Evolutionary conservation across 2,888 invertebrate species (phyloP), one percentile per base, ranked within the genome.

Genomic region (Mythimna impura): DNA sequence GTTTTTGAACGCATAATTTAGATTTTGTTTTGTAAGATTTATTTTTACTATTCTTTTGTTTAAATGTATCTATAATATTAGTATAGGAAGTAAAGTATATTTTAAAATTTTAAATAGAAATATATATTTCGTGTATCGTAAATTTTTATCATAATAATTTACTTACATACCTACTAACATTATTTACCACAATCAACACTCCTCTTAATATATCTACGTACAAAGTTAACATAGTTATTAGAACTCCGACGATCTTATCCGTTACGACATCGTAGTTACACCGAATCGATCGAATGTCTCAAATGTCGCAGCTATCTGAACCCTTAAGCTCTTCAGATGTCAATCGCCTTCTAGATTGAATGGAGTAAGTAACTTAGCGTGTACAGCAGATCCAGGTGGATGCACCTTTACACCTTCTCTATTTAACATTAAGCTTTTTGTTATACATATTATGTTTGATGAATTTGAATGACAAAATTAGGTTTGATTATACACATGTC

Each of bases 261-360:
- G 12, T 14, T n/a, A 47, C 25, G 47, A 36, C 43, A 25, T 55
- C 14, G 43, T 12, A 55, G 22, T 9, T 30, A 3, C 9, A 34
- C 34, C 47, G 47, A 47, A 17, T 4, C 47, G 47, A 47, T 47
- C 47, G 47, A 0, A 47, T 17, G 47, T 47, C 40, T 22, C 22
- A 5, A 43, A 54, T 43, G 43, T 55, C 30, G 5, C 20, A 22
- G 30, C 40, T 34, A 43, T 43, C 14, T 36, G 22, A 50, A 47
- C 20, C 20, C 3, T 17, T 47, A 47, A 14, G 22, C 36, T 8
- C 50, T 20, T 57, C 17, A 65, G 14, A 58, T 30, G 50, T 30
- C 30, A 73, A 40, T 30, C 73, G 40, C 22, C 30, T 47, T 57
- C 5, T 30, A 73, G 20, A 64, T 73, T 64, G 22, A 8, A 52